Evolutionary conservation across 2,797 vertebrate species (phyloP).

Genomic region (Phrynocephalus guinanensis): DNA sequence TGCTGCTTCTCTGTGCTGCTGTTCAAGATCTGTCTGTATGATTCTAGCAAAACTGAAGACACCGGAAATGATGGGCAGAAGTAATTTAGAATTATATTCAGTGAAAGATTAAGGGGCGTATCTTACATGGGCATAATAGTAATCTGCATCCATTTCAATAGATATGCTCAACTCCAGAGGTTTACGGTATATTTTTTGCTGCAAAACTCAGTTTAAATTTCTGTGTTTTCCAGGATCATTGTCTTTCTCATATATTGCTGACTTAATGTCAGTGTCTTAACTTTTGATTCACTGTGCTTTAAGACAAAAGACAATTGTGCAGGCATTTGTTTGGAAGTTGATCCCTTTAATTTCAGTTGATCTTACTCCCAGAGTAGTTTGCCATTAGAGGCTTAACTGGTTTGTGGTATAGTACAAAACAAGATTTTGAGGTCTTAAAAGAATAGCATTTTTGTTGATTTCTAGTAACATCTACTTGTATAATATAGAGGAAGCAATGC

Average conservation of each 20-base stretch:
- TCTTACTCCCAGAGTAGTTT: background rate
- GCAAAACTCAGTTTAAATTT: background rate
- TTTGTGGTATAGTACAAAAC: background rate
- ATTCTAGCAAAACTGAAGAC: background rate
- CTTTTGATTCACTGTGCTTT: background rate
- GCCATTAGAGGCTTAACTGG: background rate
- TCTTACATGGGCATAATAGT: slow-evolving; percentile 3
- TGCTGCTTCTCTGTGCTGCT: background rate
- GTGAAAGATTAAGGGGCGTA: background rate
- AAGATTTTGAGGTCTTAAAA: background rate
- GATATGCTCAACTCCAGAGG: background rate
- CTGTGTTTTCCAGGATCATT: background rate
- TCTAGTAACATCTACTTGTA: background rate
- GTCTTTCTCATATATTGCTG: background rate
- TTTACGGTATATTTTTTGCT: background rate
- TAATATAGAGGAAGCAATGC: background rate
- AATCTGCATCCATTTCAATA: background rate
- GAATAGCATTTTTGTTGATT: background rate
- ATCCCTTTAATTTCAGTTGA: background rate
- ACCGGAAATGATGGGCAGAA: background rate
- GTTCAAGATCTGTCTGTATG: background rate
- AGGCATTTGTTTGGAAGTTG: slow-evolving; percentile 1
- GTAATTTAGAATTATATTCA: background rate
- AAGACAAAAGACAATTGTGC: background rate
- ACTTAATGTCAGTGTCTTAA: background rate